Conservation (phyloP, 30 jellyfish, hydroid and myxozoan genomes). For the Euphysa ruthae region DNA sequence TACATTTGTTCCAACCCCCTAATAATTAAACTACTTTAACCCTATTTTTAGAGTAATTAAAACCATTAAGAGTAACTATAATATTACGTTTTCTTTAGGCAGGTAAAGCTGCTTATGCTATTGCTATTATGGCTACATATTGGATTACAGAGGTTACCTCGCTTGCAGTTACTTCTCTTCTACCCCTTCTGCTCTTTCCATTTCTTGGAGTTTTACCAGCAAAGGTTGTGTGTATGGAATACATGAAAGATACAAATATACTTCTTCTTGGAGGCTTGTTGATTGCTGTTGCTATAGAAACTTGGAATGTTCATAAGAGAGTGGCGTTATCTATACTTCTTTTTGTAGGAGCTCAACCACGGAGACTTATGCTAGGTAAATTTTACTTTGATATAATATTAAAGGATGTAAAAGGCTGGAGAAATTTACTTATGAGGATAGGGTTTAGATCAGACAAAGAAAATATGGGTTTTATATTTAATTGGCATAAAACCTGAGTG, state of each 20-base stretch:
- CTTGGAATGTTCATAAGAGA: constrained; percentile 96
- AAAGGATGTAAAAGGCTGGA: too few species aligned
- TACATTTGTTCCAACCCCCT: neutral
- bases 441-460: too few species aligned
- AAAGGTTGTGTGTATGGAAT: constrained; percentile 62
- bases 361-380: constrained; percentile 72
- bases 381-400: neutral
- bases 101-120: constrained; percentile 66
- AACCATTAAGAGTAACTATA: neutral
- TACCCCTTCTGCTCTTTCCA: constrained; percentile 79
- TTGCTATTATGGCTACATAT: constrained; percentile 72
- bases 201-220: constrained; percentile 75
- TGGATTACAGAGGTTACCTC: constrained; percentile 95
- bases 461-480: too few species aligned
- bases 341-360: constrained; percentile 91
- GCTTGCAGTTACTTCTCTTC: constrained; percentile 87
- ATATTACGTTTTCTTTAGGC: constrained; percentile 53
- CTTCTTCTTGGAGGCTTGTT: constrained; percentile 83
- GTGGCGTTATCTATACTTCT: constrained; percentile 73
- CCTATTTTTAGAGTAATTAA: neutral
- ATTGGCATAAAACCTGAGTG: too few species aligned
- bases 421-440: too few species aligned
- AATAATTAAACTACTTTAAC: neutral
- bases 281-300: constrained; percentile 92
- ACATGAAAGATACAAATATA: constrained; percentile 90